Percentiles rank a stretch among this genome's conserved stretches.
Evolutionary conservation across 2,888 invertebrate species (phyloP).

Genomic region (Nomada fucata): DNA sequence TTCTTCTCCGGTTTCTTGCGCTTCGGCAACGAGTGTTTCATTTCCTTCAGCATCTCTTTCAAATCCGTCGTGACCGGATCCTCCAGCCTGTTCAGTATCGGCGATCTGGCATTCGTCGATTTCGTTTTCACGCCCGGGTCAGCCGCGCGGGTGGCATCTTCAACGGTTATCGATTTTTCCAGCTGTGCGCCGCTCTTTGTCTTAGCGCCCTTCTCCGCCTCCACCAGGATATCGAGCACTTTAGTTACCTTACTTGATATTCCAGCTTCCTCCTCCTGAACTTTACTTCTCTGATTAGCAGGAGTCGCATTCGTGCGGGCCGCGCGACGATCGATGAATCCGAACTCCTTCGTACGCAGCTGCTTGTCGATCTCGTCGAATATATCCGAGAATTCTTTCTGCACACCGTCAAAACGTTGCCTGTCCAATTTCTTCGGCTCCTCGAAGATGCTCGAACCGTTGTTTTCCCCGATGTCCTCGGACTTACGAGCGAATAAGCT

Average conservation of each 20-base stretch:
- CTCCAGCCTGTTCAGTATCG: slow-evolving; percentile 68
- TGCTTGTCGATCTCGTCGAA: slow-evolving; percentile 79
- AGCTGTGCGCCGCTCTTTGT: slow-evolving; percentile 48
- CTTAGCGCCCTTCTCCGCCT: slow-evolving; percentile 73
- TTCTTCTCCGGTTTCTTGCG: slow-evolving; percentile 84
- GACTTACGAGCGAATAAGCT: slow-evolving; percentile 37
- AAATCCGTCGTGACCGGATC: slow-evolving; percentile 82
- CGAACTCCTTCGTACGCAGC: slow-evolving; percentile 67
- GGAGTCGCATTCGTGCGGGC: slow-evolving; percentile 14
- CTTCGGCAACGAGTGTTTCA: slow-evolving; percentile 90
- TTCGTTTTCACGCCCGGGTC: slow-evolving; percentile 45
- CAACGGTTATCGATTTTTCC: slow-evolving; percentile 57
- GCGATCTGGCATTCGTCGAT: slow-evolving; percentile 45
- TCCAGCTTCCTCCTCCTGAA: slow-evolving; percentile 57
- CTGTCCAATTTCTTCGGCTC: slow-evolving; percentile 24
- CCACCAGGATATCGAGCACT: slow-evolving; percentile 76
- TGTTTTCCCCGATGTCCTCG: slow-evolving; percentile 27
- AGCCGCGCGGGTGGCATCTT: slow-evolving; percentile 37
- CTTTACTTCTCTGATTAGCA: slow-evolving; percentile 51
- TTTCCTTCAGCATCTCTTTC: slow-evolving; percentile 90
- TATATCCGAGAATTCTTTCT: slow-evolving; percentile 78
- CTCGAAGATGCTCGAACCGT: slow-evolving; percentile 18
- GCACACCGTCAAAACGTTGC: slow-evolving; percentile 45
- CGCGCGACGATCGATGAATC: slow-evolving; percentile 44
- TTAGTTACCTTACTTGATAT: slow-evolving; percentile 76